phyloP scores from a whole-genome alignment of 2,797 vertebrate species.

The Neosilurus mollespiculum region DNA sequence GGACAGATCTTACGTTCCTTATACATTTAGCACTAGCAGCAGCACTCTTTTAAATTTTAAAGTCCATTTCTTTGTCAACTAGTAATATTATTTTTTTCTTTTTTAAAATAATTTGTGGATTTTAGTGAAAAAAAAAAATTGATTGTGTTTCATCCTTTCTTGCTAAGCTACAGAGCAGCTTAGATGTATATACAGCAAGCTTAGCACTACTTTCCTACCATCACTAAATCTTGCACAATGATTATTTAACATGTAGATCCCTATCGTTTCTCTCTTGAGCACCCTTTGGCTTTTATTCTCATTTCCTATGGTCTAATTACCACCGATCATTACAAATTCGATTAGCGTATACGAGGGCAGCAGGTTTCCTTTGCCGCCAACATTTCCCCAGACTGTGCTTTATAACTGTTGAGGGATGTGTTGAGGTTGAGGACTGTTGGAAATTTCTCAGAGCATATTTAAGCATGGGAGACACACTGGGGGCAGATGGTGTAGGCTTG shows the following conservation, averaged over 20 bases:
- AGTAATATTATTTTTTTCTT: neutral
- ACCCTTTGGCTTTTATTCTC: slow-evolving; percentile 26
- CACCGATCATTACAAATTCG: slow-evolving; percentile 36
- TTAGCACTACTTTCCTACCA: neutral
- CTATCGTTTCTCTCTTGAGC: slow-evolving; percentile 21
- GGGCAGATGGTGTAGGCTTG: slow-evolving; percentile 36
- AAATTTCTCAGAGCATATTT: slow-evolving; percentile 41
- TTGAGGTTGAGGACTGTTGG: slow-evolving; percentile 22
- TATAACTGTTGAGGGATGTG: slow-evolving; percentile 32
- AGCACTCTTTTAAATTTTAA: neutral
- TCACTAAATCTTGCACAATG: slow-evolving; percentile 8
- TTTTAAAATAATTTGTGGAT: neutral
- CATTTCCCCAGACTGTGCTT: slow-evolving; percentile 32
- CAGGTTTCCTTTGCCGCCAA: slow-evolving; percentile 32
- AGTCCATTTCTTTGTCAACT: no score
- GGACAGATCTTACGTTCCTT: neutral
- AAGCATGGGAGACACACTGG: slow-evolving; percentile 29
- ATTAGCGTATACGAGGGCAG: slow-evolving; percentile 23
- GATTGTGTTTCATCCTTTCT: neutral
- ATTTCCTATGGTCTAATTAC: slow-evolving; percentile 43
- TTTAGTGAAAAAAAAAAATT: neutral
- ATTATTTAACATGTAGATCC: slow-evolving; percentile 31
- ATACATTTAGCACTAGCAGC: neutral
- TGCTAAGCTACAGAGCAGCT: neutral
- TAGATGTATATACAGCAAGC: neutral